Percentiles rank a stretch among this genome's conserved stretches.
Conservation (phyloP, 2,888 invertebrate genomes). For the Ophion ellenae region DNA sequence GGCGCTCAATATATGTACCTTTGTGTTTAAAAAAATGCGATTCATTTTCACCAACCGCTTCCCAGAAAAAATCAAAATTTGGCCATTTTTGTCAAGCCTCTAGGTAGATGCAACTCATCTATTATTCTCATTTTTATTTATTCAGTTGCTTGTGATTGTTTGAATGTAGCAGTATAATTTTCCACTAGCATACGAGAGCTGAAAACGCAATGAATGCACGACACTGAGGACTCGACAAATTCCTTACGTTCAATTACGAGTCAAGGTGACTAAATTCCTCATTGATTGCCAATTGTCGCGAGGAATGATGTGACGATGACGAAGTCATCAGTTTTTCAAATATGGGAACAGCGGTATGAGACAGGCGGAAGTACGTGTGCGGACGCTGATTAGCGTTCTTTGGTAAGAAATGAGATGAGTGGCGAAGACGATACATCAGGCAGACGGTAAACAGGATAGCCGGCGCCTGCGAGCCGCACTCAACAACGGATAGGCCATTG, state of each 20-base stretch:
- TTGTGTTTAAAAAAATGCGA: no score
- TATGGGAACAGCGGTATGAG: slow-evolving; percentile 35
- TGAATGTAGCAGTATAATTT: no score
- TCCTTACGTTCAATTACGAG: no score
- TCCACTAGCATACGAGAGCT: no score
- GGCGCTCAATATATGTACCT: no score
- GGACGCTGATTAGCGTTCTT: slow-evolving; percentile 5
- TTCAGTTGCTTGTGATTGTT: neutral
- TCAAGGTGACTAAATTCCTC: neutral
- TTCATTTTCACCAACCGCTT: no score
- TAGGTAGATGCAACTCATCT: no score
- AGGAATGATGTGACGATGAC: slow-evolving; percentile 12
- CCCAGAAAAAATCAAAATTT: no score
- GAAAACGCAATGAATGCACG: no score
- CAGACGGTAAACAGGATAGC: slow-evolving; percentile 54
- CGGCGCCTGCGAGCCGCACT: slow-evolving; percentile 47
- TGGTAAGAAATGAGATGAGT: slow-evolving; percentile 41
- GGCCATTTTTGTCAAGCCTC: no score
- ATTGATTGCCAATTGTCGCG: slow-evolving; percentile 17
- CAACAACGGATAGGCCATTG: slow-evolving; percentile 46
- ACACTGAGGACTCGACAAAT: no score
- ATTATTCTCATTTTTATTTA: no score
- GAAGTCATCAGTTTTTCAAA: slow-evolving; percentile 30
- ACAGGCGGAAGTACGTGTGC: slow-evolving; percentile 49
- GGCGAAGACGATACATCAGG: slow-evolving; percentile 34